Evolutionary conservation across 2,113 vertebrate species (phyloP).

Genomic region (Telmatochromis sp.): DNA sequence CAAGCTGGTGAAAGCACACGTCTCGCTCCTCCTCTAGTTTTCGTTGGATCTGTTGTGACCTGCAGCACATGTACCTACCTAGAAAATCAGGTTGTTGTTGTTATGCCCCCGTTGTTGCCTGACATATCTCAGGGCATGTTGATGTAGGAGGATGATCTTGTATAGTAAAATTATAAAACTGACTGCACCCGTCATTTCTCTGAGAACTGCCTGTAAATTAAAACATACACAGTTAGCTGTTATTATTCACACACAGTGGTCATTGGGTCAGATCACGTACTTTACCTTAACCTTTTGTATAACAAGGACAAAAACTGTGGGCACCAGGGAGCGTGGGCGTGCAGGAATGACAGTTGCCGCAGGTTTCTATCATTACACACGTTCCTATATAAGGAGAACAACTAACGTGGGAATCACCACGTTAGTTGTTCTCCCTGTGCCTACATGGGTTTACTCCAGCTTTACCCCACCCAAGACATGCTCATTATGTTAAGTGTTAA

Average conservation of each 20-base stretch:
- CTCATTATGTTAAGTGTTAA: not conserved
- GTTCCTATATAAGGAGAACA: not conserved
- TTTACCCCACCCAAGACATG: not conserved
- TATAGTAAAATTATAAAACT: not conserved
- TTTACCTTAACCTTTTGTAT: not conserved
- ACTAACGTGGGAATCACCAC: not conserved
- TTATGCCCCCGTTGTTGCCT: not conserved
- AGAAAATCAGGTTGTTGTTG: not conserved
- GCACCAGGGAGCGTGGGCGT: not conserved
- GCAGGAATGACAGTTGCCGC: not conserved
- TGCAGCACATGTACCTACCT: not conserved
- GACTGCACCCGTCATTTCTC: not conserved
- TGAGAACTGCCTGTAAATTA: not conserved
- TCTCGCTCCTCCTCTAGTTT: not conserved
- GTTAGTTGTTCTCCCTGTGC: not conserved
- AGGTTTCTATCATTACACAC: not conserved
- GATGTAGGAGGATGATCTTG: not conserved
- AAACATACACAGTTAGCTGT: not conserved
- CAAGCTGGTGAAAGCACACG: not conserved
- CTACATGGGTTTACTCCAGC: not conserved
- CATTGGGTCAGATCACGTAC: not conserved
- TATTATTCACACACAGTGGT: not conserved
- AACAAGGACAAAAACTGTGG: not conserved
- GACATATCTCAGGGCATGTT: not conserved
- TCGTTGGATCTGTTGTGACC: not conserved